Conservation (phyloP, 2,888 invertebrate genomes). For the Entomobrya proxima region DNA sequence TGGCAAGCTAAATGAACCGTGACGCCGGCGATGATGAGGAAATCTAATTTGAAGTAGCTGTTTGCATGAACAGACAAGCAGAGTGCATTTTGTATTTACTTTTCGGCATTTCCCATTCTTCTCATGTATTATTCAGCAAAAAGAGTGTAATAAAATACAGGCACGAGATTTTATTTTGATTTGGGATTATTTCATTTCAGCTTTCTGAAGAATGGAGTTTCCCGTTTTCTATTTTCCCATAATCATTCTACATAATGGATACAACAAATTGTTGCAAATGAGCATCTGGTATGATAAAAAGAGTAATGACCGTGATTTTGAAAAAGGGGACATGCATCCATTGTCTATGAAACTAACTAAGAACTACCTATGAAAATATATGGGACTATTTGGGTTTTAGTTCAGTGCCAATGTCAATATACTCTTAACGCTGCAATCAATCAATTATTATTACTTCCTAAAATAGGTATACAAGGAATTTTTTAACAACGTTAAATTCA, state of each 20-base stretch:
- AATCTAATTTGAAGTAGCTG: not conserved
- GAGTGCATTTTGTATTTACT: not conserved
- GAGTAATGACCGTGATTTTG: conserved; percentile 40
- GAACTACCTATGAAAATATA: no score
- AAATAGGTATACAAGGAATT: no score
- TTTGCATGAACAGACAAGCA: not conserved
- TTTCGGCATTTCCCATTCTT: no score
- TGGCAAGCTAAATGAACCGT: conserved; percentile 32
- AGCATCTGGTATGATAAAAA: not conserved
- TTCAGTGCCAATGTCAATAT: not conserved
- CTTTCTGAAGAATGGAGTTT: not conserved
- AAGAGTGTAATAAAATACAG: no score
- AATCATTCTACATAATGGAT: conserved; percentile 13
- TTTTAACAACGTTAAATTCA: no score
- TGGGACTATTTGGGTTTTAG: not conserved
- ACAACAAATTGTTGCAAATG: not conserved
- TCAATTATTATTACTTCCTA: no score
- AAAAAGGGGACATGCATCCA: not conserved
- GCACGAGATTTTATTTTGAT: no score
- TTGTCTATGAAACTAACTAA: not conserved
- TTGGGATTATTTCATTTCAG: not conserved
- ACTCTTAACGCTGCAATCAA: not conserved
- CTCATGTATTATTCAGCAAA: no score
- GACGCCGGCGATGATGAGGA: not conserved
- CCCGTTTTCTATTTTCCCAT: conserved; percentile 9